phyloP scores from a whole-genome alignment of 2,797 vertebrate species.

The Coregonus sp. region DNA sequence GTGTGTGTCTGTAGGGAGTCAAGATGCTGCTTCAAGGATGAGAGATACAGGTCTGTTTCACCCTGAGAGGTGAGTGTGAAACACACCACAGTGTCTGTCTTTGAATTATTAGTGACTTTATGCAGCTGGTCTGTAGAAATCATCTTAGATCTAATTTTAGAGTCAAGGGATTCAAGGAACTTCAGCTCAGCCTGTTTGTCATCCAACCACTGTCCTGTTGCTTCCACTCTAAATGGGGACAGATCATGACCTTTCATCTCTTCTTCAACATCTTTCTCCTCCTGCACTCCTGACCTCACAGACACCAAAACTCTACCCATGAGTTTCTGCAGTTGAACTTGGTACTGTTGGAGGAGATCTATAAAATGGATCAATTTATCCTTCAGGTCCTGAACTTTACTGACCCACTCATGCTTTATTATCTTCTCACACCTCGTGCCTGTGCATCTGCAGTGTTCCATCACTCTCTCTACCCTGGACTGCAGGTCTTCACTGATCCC shows the following conservation, averaged over 20 bases:
- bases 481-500: conserved; percentile 3
- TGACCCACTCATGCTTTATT: background rate
- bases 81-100: too few species aligned
- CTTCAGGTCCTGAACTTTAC: background rate
- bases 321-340: background rate
- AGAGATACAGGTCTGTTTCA: too few species aligned
- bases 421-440: background rate
- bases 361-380: too few species aligned
- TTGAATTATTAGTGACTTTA: too few species aligned
- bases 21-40: too few species aligned
- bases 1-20: too few species aligned
- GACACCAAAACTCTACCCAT: background rate
- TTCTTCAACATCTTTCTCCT: background rate
- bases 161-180: too few species aligned
- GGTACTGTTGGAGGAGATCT: background rate
- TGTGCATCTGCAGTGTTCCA: background rate
- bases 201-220: background rate
- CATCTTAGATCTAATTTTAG: too few species aligned
- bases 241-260: too few species aligned
- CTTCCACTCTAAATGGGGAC: background rate
- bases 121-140: too few species aligned
- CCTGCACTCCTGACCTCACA: background rate
- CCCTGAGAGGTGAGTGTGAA: too few species aligned
- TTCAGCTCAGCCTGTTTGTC: too few species aligned
- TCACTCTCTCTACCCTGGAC: background rate